Evolutionary conservation across 2,797 vertebrate genomes (phyloP).

Genomic region (Ptychadena robeensis): DNA sequence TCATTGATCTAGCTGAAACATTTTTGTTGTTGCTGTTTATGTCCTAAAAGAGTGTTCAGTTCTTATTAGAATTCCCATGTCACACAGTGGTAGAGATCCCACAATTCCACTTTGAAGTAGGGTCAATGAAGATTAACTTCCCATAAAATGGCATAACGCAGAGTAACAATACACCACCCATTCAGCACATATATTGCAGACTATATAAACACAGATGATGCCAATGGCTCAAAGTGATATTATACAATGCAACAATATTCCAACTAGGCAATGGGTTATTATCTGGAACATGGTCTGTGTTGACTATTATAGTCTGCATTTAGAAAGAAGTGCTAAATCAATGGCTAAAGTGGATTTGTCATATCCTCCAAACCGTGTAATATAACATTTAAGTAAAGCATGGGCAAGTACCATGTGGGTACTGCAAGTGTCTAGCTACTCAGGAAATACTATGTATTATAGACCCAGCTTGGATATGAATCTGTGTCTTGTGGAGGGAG

Average conservation of each 20-base stretch:
- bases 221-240: too few relatives aligned
- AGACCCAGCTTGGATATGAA: too few relatives aligned
- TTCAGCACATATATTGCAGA: background rate
- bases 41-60: slow-evolving; percentile 8
- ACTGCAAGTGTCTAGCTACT: too few relatives aligned
- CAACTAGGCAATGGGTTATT: background rate
- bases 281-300: too few relatives aligned
- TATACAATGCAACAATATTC: background rate
- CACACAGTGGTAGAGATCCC: background rate
- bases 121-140: background rate
- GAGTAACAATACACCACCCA: background rate
- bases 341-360: too few relatives aligned
- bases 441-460: too few relatives aligned
- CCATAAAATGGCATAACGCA: background rate
- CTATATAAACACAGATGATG: background rate
- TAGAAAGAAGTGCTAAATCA: too few relatives aligned
- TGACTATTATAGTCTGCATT: too few relatives aligned
- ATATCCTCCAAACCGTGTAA: too few relatives aligned
- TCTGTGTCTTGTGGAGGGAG: too few relatives aligned
- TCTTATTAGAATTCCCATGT: background rate
- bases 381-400: too few relatives aligned
- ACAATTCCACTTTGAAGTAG: background rate
- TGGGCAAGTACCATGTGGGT: too few relatives aligned
- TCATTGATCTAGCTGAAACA: slow-evolving; percentile 38
- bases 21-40: slow-evolving; percentile 38